Percentiles rank a stretch among this genome's conserved stretches.
Conservation (phyloP, 2,888 invertebrate species). For the Beris morrisii region DNA sequence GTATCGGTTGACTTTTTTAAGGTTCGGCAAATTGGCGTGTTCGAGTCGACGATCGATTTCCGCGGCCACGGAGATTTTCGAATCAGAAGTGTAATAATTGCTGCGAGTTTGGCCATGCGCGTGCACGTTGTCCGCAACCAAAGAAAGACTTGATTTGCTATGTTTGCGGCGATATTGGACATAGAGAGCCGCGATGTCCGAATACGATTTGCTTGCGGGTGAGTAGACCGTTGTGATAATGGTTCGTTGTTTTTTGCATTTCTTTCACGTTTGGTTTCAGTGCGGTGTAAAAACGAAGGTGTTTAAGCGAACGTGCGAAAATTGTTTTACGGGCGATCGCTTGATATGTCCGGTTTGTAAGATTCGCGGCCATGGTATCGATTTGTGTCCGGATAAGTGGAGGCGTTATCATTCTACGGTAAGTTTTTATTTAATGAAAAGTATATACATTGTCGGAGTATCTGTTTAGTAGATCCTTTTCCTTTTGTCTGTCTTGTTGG, state of each 20-base stretch:
- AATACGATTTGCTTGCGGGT: slow-evolving; percentile 71
- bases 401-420: slow-evolving; percentile 74
- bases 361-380: slow-evolving; percentile 63
- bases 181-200: slow-evolving; percentile 68
- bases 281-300: slow-evolving; percentile 66
- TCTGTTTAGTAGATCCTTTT: too few species aligned
- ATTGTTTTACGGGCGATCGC: slow-evolving; percentile 58
- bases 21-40: slow-evolving; percentile 49
- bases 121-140: slow-evolving; percentile 62
- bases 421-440: slow-evolving; percentile 44
- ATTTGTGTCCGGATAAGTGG: slow-evolving; percentile 74
- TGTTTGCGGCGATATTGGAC: slow-evolving; percentile 70
- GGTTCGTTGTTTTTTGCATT: background rate
- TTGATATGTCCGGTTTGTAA: slow-evolving; percentile 64
- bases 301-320: slow-evolving; percentile 63
- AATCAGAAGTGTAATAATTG: slow-evolving; percentile 65
- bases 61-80: slow-evolving; percentile 42
- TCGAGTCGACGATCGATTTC: slow-evolving; percentile 48
- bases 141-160: slow-evolving; percentile 62
- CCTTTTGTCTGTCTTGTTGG: too few species aligned
- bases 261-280: slow-evolving; percentile 55
- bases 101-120: slow-evolving; percentile 65
- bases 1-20: slow-evolving; percentile 1
- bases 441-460: slow-evolving; percentile 3
- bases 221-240: slow-evolving; percentile 44